These are phyloP conservation scores for Halcyon malimbica DNA, from an alignment of 2,113 vertebrate species.

Conservation along the genomic window DNA sequence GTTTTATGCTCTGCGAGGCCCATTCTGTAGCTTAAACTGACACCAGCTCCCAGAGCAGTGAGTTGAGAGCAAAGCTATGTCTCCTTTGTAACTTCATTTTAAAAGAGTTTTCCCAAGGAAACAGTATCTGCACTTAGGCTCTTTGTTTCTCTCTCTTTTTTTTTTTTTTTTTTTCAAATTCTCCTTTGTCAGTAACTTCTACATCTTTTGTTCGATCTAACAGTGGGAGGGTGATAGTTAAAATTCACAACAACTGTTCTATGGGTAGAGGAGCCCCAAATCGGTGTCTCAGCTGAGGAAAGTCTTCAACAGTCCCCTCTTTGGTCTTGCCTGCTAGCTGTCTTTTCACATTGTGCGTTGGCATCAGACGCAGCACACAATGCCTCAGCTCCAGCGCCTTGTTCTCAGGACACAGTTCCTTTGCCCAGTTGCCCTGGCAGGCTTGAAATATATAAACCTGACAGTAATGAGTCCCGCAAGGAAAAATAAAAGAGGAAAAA, in stretches of 20 bases:
- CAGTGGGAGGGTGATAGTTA: background rate
- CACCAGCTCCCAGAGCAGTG: background rate
- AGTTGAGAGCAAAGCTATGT: background rate
- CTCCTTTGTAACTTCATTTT: background rate
- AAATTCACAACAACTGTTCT: background rate
- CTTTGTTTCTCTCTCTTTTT: background rate
- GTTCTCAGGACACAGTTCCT: background rate
- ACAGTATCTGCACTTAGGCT: background rate
- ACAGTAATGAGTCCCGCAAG: background rate
- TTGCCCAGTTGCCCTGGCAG: background rate
- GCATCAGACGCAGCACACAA: background rate
- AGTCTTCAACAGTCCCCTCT: background rate
- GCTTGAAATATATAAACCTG: background rate
- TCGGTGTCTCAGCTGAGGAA: background rate
- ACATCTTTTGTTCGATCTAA: background rate
- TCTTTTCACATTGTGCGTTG: background rate
- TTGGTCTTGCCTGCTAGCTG: background rate
- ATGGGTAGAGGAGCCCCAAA: background rate
- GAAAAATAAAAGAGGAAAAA: too few species aligned
- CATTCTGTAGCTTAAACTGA: background rate
- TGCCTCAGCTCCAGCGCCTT: accelerated
- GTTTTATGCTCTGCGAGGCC: background rate
- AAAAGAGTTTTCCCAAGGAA: background rate
- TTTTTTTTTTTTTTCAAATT: background rate
- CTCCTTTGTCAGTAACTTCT: background rate